phyloP scores from a whole-genome alignment of 2,113 vertebrate genomes.

The Epinephelus moara region DNA sequence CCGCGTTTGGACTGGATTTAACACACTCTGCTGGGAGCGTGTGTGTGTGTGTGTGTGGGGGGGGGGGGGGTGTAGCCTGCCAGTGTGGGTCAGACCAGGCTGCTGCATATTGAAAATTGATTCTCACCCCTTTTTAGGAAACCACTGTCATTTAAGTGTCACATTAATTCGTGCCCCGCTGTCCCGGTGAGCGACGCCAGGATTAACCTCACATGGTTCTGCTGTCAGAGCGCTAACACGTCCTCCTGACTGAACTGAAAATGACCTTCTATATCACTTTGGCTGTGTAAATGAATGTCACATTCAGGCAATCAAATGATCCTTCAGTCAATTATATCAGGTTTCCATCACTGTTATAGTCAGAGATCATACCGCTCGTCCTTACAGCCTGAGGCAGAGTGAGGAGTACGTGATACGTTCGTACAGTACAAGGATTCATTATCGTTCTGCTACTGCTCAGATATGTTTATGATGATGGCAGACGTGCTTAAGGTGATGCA shows the following conservation, averaged over 20 bases:
- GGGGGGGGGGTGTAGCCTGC: constrained; percentile 35
- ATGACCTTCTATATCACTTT: constrained; percentile 57
- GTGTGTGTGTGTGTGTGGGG: neutral
- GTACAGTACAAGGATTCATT: constrained; percentile 38
- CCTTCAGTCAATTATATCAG: constrained; percentile 60
- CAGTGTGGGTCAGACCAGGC: constrained; percentile 70
- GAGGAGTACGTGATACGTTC: neutral
- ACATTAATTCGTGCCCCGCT: constrained; percentile 63
- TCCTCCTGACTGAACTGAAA: constrained; percentile 51
- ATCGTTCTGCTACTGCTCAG: constrained; percentile 51
- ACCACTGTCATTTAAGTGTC: constrained; percentile 73
- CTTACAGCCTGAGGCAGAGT: constrained; percentile 18
- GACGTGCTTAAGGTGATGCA: constrained; percentile 55
- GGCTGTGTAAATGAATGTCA: constrained; percentile 70
- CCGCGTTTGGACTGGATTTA: constrained; percentile 82
- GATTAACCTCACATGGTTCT: constrained; percentile 65
- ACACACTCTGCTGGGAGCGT: constrained; percentile 68
- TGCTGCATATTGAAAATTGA: constrained; percentile 79
- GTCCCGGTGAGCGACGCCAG: constrained; percentile 48
- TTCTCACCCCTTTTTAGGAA: constrained; percentile 77
- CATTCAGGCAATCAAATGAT: constrained; percentile 62
- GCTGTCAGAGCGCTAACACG: constrained; percentile 33
- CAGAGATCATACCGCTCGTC: constrained; percentile 34
- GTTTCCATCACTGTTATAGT: constrained; percentile 57
- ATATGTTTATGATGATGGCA: constrained; percentile 71